Evolutionary conservation across 2,797 vertebrate genomes (phyloP), one percentile per base, ranked within the genome.

Genomic region (Tenualosa ilisha): DNA sequence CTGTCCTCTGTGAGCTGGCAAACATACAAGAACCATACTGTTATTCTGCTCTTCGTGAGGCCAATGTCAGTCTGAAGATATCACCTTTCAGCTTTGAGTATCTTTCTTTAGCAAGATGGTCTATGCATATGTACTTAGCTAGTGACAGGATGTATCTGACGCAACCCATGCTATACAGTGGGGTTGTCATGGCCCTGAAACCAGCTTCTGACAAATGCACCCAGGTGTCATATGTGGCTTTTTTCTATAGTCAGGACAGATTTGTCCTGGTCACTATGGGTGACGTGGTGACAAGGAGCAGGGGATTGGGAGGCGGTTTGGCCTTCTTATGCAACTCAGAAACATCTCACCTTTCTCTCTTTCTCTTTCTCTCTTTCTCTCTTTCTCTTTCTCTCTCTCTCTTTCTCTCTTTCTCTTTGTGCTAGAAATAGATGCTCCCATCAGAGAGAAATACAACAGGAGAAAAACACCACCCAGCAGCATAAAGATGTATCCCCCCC

Each of bases 381-480:
- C 75, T 81, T 17, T 37, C 75, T 43, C 17, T 43, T 11, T 6
- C 79, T 7, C 37, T n/a, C 43, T 6, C 40, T 46, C 15, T 49
- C 43, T 43, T 20, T n/a, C 43, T 81, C n/a, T 26, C 24, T 54
- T 31, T 37, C 11, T 46, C 40, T 59, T 13, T 40, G 37, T 75
- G 37, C 68, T 20, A 6, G 37, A 75, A 43, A 75, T 75, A 43
- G 37, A 75, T 20, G 37, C 15, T 75, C 37, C 37, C 68, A 75
- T 75, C 15, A 75, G 13, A 43, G 17, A 20, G 68, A 37, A 75
- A 75, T 20, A 75, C 31, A 75, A 75, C 13, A 37, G 37, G 37
- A 37, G 68, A 75, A 75, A 17, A 75, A 40, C 68, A 43, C 68
- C 68, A 75, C 68, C 68, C 37, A 22, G 68, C 31, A 63, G 51